Base-by-base conservation (phyloP, 2,888 invertebrate species). In the Archips xylosteana region DNA sequence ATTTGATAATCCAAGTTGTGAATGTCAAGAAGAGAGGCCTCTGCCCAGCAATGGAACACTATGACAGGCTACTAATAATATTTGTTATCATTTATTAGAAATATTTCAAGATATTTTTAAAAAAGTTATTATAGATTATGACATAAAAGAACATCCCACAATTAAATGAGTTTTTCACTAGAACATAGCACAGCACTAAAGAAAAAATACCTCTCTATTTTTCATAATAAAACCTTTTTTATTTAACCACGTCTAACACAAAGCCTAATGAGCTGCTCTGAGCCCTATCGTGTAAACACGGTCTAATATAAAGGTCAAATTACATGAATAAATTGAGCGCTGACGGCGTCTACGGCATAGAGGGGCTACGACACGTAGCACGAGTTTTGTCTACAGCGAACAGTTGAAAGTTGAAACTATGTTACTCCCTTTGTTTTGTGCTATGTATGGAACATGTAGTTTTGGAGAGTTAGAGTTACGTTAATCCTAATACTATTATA, bases 361-460 rank as follows among this genome's bases (percentile, higher is more conserved):
- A 63, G 36, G 42, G 13, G 66, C 57, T 57, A 67, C 57, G 66
- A 67, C 66, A 67, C 66, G 66, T 67, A 57, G 66, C 36, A 6
- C 34, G 42, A 67, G 57, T 57, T 63, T 51, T 36, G 51, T 51
- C 65, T 51, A 45, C 47, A 47, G 23, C 39, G 4, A 4, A 39
- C 63, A 32, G 63, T 63, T 10, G 63, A 15, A 57, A 67, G 66
- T 67, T 67, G 66, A n/a, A 67, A 57, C 57, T 57, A 57, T 39
- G 54, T 66, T 66, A 54, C 45, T 45, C 15, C 23, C 54, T 63
- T 63, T 63, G 45, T 45, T 63, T 57, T 57, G 57, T 3, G 57
- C 8, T 8, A 10, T 32, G 3, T 32, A 54, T 8, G 54, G 15
- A 57, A 23, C 23, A 57, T 32, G 9, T 15, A 32, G 15, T 51